Base-by-base conservation (phyloP, 2,888 invertebrate genomes). In the Drosophila diplacantha region DNA sequence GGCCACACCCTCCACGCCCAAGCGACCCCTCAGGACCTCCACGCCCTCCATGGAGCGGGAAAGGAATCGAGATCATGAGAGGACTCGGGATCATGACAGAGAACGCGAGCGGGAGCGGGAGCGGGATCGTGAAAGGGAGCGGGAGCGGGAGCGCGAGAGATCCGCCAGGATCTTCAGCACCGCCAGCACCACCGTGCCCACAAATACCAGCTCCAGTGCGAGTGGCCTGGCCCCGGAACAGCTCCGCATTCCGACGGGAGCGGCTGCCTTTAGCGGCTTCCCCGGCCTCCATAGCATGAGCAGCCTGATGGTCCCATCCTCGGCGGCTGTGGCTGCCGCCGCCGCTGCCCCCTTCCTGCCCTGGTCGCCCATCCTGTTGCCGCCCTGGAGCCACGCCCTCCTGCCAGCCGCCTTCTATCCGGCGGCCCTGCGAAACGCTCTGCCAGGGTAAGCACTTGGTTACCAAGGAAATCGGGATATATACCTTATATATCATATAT, bases 381-480 rank as follows among this genome's bases (percentile, higher is more conserved):
- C 86, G 75, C 93, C 93, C 22, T 94, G 93, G 93, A 93, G 92
- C 54, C 93, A 93, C 74, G 93, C 93, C 37, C 90, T 93, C 68
- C 84, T 93, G 74, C 93, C 93, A 70, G 90, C 90, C 62, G 92
- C 93, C 69, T 92, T 92, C 85, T 94, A 92, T 89, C 93, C 92
- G 83, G 92, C 93, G 66, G 92, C 93, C 41, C 90, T 93, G 74
- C 90, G 93, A 47, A 93, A 92, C 58, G 93, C 93, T 69, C 90
- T 94, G 79, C 94, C 93, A 53, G 92, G 93, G 93, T 93, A 91
- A 91, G 92, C 71, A 39, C 18, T 34, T 32, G 20, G 7, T 14
- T 3, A 14, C 6, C 3, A 20, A 7, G 38, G 12, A 7, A 38
- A 38, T 14, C 1, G 3, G 5, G 12, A 18, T 37, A 37, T 34